Base-by-base conservation (phyloP, 2,797 vertebrate species). In the Rhadinocentrus ornatus region DNA sequence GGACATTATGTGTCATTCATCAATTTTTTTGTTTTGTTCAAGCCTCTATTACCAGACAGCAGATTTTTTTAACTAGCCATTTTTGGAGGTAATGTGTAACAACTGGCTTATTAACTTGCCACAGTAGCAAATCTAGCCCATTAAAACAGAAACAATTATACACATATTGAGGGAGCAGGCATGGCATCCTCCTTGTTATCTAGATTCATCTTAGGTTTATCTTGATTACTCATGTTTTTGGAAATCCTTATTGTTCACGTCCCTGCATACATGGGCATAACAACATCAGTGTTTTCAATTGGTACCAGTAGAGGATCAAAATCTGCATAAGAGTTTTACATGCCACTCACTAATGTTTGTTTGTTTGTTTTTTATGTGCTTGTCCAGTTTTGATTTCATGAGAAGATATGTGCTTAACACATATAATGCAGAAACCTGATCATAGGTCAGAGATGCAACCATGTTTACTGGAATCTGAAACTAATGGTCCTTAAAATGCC, bases 21-120 rank as follows among this genome's bases (percentile, higher is more conserved):
- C 74, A 12, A 2, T 74, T 53, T 67, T 72, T 50, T 61, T 62
- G 26, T 73, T 71, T 65, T 63, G 59, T 54, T 46, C 26, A 6
- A 71, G 20, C 62, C 56, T 41, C 2, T 29, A 5, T 34, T 29
- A 11, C 15, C 26, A 67, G 10, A 22, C 27, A 59, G 53, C 63
- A 58, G 29, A n/a, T 37, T 62, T 65, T 6, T 62, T 31, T n/a
- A 57, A 18, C 20, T 16, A 31, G 35, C 57, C 22, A 10, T 60
- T 34, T 12, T 44, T 37, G n/a, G 5, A 53, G 26, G 46, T 48
- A 8, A 55, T 10, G 16, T 52, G 35, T 34, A 46, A 20, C 52
- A 55, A 60, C 24, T 53, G 55, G 10, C 16, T 24, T 60, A 32
- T 39, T 44, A 31, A 34, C 39, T 73, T 41, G 20, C 73, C 64